Evolutionary conservation across 2,888 invertebrate genomes (phyloP), one percentile per base, ranked within the genome.

Genomic region (Chesias legatella): DNA sequence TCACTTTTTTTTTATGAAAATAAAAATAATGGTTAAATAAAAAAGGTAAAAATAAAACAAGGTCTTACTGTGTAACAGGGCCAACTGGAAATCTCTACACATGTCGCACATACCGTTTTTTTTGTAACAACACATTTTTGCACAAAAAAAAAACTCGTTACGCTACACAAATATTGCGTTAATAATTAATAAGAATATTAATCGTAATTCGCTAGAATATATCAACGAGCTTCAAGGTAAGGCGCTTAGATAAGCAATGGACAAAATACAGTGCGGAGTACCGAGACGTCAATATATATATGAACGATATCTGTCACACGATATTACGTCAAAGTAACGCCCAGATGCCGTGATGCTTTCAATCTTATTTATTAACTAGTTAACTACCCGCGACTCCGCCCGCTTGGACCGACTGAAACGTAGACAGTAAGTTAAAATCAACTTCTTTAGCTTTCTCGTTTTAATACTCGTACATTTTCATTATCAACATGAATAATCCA

Each of bases 241-340:
- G 73, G 67, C 81, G 80, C 84, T 84, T 79, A 79, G 85, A 84
- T 86, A 85, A 82, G 81, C 69, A 62, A 63, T 73, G 80, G 72
- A 83, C 78, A 73, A 78, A 85, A 86, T 86, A 85, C 78, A 69
- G 73, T 64, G 72, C 53, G 67, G 69, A 60, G 63, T 67, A 63
- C 61, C 64, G 70, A 78, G 73, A 71, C 79, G 74, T 78, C 82
- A 76, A 71, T 85, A 84, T 88, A 80, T 86, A 88, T 86, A 79
- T 73, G 79, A 63, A 70, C 76, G 77, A 67, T 86, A 88, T 79
- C 85, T 72, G 64, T 78, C 79, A 64, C 66, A 70, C 76, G 79
- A 79, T 76, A 66, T 82, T 84, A 86, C 88, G 88, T 88, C 88
- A 88, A 79, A 84, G 80, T 67, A 82, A 81, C 84, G 84, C 81